Evolutionary conservation across 2,113 vertebrate genomes (phyloP).

Genomic region (Epinephelus fuscoguttatus): DNA sequence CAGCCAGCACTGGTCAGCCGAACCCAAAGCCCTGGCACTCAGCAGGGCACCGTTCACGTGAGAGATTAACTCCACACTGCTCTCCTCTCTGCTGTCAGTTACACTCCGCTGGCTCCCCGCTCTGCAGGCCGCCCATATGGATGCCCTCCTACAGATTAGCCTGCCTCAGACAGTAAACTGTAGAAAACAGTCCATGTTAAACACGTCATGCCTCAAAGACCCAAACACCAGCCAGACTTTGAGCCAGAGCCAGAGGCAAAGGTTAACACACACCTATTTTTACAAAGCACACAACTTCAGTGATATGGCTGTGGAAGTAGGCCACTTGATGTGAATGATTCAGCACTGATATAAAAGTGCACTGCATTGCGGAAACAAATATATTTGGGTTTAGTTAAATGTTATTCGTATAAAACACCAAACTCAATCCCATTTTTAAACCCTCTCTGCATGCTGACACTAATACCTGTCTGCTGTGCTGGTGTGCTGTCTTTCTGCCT

Average conservation of each 20-base stretch:
- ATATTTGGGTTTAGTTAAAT: background rate
- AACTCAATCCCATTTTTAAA: background rate
- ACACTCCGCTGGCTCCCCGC: conserved; percentile 32
- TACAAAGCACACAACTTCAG: conserved; percentile 24
- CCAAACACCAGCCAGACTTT: conserved; percentile 22
- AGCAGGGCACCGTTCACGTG: conserved; percentile 57
- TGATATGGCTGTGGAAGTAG: conserved; percentile 23
- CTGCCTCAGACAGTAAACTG: conserved; percentile 19
- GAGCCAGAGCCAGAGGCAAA: conserved; percentile 2
- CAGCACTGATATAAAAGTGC: conserved; percentile 2
- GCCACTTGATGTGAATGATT: conserved; percentile 30
- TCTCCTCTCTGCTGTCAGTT: conserved; percentile 59
- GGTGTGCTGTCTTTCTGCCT: conserved; percentile 9
- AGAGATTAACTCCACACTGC: conserved; percentile 64
- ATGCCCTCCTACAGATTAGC: conserved; percentile 52
- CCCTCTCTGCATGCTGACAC: conserved; percentile 12
- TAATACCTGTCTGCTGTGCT: conserved; percentile 19
- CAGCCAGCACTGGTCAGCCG: conserved; percentile 51
- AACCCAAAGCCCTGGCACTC: conserved; percentile 49
- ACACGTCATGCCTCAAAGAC: conserved; percentile 42
- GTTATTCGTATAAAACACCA: background rate
- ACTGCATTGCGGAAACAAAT: conserved; percentile 21
- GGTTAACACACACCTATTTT: conserved; percentile 23
- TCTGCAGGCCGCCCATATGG: conserved; percentile 29
- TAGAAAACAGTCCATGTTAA: conserved; percentile 18